These are phyloP conservation scores for Andrena camellia DNA, from an alignment of 2,888 invertebrate species.

Conservation along the genomic window DNA sequence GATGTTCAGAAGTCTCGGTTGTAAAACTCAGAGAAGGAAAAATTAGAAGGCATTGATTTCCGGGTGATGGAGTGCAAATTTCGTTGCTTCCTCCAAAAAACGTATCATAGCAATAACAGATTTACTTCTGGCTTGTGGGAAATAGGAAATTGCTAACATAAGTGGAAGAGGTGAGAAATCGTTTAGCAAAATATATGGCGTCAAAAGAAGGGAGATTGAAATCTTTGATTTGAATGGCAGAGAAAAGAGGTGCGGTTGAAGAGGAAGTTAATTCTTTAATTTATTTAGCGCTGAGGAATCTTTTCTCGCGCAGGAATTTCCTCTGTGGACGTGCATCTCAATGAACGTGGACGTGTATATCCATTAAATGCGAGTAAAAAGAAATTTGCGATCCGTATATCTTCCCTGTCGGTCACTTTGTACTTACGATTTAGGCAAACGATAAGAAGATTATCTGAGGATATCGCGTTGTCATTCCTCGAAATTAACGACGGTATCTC, in stretches of 20 bases:
- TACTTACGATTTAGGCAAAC: conserved; percentile 25
- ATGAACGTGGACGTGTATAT: not conserved
- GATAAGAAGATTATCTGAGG: conserved; percentile 29
- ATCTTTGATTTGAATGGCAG: not conserved
- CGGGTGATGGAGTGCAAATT: too few relatives aligned
- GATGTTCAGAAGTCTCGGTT: too few relatives aligned
- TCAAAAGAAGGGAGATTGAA: not conserved
- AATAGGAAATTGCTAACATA: not conserved
- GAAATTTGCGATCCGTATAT: conserved; percentile 14
- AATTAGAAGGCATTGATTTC: too few relatives aligned
- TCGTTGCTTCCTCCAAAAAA: too few relatives aligned
- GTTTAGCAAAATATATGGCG: not conserved
- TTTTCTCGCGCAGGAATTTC: not conserved
- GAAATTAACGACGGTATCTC: conserved; percentile 36
- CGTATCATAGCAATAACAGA: too few relatives aligned
- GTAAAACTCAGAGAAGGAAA: too few relatives aligned
- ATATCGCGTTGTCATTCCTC: conserved; percentile 17
- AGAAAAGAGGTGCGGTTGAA: not conserved
- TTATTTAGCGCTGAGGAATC: not conserved
- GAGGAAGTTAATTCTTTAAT: not conserved
- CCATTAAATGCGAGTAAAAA: conserved; percentile 14
- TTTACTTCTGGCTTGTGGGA: too few relatives aligned
- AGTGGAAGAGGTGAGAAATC: not conserved
- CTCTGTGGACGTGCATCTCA: not conserved
- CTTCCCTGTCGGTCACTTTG: conserved; percentile 17